A percentile compares a stretch with the other conserved stretches of the same genome.
Conservation (phyloP, 2,888 invertebrate genomes). For the Mimumesa dahlbomi region DNA sequence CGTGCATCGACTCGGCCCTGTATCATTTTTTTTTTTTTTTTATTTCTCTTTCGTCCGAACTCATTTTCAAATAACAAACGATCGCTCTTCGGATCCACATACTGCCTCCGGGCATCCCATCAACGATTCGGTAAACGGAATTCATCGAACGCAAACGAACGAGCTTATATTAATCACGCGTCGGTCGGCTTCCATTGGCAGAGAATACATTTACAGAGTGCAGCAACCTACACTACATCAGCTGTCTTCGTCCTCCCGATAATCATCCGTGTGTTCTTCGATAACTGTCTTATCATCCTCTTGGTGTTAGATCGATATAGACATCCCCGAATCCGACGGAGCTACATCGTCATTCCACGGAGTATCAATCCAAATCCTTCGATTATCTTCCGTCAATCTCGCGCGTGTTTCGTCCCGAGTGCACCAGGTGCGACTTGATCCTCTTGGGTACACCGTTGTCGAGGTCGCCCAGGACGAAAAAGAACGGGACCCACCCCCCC, state of each 20-base stretch:
- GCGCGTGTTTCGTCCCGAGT: neutral
- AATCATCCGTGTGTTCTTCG: no score
- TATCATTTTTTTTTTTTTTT: neutral
- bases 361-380: neutral
- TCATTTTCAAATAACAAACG: no score
- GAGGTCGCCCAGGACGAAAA: neutral
- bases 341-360: neutral
- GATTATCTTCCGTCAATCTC: neutral
- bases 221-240: conserved; percentile 41
- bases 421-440: no score
- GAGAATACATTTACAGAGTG: conserved; percentile 44
- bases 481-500: neutral
- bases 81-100: neutral
- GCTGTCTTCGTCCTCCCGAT: no score
- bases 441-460: no score
- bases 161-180: conserved; percentile 17
- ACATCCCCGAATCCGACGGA: neutral
- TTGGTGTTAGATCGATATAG: neutral
- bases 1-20: conserved; percentile 32
- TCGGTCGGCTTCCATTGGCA: conserved; percentile 10
- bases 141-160: conserved; percentile 12
- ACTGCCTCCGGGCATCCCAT: conserved; percentile 8
- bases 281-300: conserved; percentile 14
- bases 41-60: no score
- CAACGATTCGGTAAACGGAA: conserved; percentile 21